A percentile compares a stretch with the other conserved stretches of the same genome.
Evolutionary conservation across 2,797 vertebrate species (phyloP).

Genomic region (Manis javanica): DNA sequence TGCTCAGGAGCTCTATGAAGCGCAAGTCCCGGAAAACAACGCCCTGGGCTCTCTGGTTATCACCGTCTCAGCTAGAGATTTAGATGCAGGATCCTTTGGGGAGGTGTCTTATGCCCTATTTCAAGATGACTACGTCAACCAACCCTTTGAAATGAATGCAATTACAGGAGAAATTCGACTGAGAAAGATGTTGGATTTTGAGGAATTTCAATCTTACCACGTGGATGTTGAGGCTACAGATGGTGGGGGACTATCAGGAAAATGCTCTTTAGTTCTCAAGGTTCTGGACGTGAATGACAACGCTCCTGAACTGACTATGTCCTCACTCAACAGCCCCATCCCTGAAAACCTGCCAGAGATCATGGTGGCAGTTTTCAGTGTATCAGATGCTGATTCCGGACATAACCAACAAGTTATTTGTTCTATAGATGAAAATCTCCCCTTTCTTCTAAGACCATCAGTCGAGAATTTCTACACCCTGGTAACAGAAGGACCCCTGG

Average conservation of each 20-base stretch:
- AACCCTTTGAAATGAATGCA: constrained; percentile 80
- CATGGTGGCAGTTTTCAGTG: constrained; percentile 83
- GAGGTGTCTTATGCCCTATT: constrained; percentile 79
- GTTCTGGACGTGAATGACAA: constrained; percentile 85
- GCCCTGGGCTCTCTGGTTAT: neutral
- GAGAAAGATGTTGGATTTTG: constrained; percentile 81
- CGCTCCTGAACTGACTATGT: constrained; percentile 74
- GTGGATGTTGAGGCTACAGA: constrained; percentile 84
- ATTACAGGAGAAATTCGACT: constrained; percentile 81
- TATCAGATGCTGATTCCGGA: constrained; percentile 88
- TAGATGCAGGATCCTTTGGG: constrained; percentile 77
- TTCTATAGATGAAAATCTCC: constrained; percentile 80
- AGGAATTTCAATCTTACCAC: constrained; percentile 80
- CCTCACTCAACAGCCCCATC: constrained; percentile 76
- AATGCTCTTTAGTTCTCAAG: constrained; percentile 82
- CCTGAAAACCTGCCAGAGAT: constrained; percentile 75
- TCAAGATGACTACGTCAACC: constrained; percentile 70
- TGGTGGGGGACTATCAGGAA: constrained; percentile 77
- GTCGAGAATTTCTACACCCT: constrained; percentile 81
- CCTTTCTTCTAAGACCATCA: constrained; percentile 84
- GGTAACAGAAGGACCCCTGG: constrained; percentile 78
- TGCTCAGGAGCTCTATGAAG: constrained; percentile 68
- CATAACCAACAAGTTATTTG: constrained; percentile 87
- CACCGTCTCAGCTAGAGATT: constrained; percentile 77
- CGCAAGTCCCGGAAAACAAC: constrained; percentile 65